A percentile compares a stretch with the other conserved stretches of the same genome.
These are phyloP conservation scores for Microtus obscurus DNA, from an alignment of 2,797 vertebrate species.

Conservation along the genomic window DNA sequence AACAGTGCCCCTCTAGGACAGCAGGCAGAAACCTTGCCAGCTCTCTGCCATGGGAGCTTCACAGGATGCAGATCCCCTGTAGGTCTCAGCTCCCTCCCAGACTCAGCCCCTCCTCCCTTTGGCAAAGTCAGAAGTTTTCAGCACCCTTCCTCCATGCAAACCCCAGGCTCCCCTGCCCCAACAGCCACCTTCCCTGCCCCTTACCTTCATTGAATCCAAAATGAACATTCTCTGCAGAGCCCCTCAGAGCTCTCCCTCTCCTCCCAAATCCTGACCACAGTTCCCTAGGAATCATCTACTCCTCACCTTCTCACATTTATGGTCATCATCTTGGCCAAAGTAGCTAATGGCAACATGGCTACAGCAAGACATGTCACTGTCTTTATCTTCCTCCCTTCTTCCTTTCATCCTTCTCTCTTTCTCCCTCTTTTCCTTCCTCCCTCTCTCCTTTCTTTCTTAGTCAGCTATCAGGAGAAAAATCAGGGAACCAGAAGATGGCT, in stretches of 20 bases:
- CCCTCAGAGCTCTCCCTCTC: not conserved
- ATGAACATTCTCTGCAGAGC: not conserved
- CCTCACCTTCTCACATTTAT: not conserved
- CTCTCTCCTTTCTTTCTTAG: not conserved
- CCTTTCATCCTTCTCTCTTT: no score
- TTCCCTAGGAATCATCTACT: not conserved
- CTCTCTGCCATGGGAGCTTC: not conserved
- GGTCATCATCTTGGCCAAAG: not conserved
- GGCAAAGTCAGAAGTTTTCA: not conserved
- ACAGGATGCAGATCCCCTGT: accelerated
- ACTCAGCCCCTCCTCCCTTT: not conserved
- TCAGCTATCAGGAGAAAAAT: not conserved
- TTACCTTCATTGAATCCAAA: not conserved
- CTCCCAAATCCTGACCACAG: accelerated
- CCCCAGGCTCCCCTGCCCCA: not conserved
- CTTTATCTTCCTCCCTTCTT: not conserved
- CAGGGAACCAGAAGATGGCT: not conserved
- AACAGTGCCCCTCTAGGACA: not conserved
- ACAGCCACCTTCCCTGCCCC: accelerated
- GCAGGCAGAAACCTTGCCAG: not conserved
- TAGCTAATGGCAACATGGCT: not conserved
- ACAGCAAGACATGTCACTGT: not conserved
- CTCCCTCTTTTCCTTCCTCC: no score
- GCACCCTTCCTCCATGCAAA: not conserved
- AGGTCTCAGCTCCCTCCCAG: not conserved